phyloP scores from a whole-genome alignment of 2,888 invertebrate genomes.

The Argyresthia goedartella region DNA sequence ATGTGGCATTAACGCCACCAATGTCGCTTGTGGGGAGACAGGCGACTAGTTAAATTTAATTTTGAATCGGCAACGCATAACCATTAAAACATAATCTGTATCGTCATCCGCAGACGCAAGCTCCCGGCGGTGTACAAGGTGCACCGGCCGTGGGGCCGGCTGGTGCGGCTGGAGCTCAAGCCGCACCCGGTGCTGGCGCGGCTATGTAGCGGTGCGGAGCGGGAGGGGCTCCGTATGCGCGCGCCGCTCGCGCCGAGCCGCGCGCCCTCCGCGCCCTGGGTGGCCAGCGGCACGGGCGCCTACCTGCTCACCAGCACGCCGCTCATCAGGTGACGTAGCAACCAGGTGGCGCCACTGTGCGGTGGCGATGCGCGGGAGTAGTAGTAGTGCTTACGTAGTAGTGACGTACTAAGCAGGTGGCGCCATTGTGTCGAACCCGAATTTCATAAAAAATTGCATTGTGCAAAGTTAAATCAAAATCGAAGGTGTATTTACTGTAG shows the following conservation, averaged over 20 bases:
- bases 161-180: conserved; percentile 81
- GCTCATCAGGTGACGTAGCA: conserved; percentile 35
- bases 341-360: neutral
- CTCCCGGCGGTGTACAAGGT: conserved; percentile 86
- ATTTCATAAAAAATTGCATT: no score
- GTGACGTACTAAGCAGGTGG: neutral
- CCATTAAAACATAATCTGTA: neutral
- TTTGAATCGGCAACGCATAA: no score
- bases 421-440: neutral
- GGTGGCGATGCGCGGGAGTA: neutral
- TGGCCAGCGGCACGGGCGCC: conserved; percentile 74
- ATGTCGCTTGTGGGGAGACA: no score
- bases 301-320: conserved; percentile 77
- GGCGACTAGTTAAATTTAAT: no score
- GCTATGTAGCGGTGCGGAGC: conserved; percentile 76
- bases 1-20: no score
- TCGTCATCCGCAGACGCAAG: conserved; percentile 60
- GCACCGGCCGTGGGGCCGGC: conserved; percentile 76
- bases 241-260: conserved; percentile 80
- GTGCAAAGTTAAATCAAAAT: no score
- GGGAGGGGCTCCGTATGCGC: conserved; percentile 79
- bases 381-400: no score
- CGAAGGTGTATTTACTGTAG: no score
- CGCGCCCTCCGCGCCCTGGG: conserved; percentile 92
- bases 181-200: conserved; percentile 84